Base-by-base conservation (phyloP, 1,140 invertebrate genomes). In the Eufriesea mexicana region DNA sequence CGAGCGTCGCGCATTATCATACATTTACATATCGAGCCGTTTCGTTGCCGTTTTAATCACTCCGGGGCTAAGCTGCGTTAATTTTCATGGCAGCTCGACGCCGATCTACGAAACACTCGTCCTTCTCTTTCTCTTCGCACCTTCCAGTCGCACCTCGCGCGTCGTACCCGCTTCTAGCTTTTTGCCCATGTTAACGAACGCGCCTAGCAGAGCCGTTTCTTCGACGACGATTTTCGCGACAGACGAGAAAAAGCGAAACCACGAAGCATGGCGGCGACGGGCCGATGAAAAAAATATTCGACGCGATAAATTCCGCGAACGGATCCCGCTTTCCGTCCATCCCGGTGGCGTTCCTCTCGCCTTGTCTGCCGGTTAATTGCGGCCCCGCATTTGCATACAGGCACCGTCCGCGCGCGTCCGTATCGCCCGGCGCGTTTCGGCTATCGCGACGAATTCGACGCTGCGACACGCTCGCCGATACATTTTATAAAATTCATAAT, bases 381-480 rank as follows among this genome's bases (percentile, higher is more conserved):
- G 57, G 79, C 68, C 67, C 80, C 90, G 90, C 90, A 91, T 91
- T 91, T 91, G 86, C 90, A 91, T 91, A 90, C 79, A 89, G 73
- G 55, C 28, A 86, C 81, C 83, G 68, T 89, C 54, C 76, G 57
- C 80, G 51, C 62, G 81, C 49, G 35, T 1, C 35, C 35, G 61
- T 62, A 62, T 62, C 61, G 61, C 35, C 67, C 55, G 25, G 73
- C 68, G 75, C 8, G 64, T 83, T 57, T 73, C 77, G 54, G 64
- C 68, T 75, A 89, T 86, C 88, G 68, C 64, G 28, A 35, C 64
- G 74, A 61, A 78, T 70, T 62, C 62, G 59, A 57, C 66, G 61
- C 28, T 28, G 35, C 18, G 18, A 64, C 64, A 84, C 74, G 78
- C 14, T 45, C 64, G 55, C 45, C 23, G 76, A 73, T 76, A 85